Evolutionary conservation across 2,113 vertebrate species (phyloP).

Genomic region (Epinephelus moara): DNA sequence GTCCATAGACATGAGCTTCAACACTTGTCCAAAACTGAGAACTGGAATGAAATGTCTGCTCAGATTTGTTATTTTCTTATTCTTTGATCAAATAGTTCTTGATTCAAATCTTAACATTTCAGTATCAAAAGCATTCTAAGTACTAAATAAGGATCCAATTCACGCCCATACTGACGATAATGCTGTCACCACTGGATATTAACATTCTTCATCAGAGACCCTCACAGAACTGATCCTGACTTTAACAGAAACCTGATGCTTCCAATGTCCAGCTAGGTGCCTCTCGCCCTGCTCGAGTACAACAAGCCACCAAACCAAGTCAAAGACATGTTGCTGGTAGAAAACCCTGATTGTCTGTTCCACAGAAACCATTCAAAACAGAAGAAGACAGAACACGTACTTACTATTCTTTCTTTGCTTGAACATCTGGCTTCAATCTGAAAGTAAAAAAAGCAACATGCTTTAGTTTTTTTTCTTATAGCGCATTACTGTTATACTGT

Average conservation of each 20-base stretch:
- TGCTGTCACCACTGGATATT: background rate
- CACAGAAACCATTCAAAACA: background rate
- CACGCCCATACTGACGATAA: background rate
- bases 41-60: background rate
- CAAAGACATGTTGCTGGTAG: too few relatives aligned
- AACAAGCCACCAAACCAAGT: background rate
- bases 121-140: too few relatives aligned
- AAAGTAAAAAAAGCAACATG: conserved; percentile 43
- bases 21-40: background rate
- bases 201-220: too few relatives aligned
- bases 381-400: conserved; percentile 69
- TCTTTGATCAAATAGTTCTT: background rate
- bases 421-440: conserved; percentile 92
- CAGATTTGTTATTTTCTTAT: background rate
- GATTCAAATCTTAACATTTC: background rate
- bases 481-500: background rate
- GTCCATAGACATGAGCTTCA: background rate
- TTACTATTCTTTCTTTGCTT: conserved; percentile 92
- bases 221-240: too few relatives aligned
- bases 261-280: too few relatives aligned
- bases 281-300: background rate
- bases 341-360: too few relatives aligned
- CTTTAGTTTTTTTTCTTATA: background rate
- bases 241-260: too few relatives aligned
- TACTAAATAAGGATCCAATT: background rate